Base-by-base conservation (phyloP, 2,113 vertebrate genomes). In the Perca flavescens region DNA sequence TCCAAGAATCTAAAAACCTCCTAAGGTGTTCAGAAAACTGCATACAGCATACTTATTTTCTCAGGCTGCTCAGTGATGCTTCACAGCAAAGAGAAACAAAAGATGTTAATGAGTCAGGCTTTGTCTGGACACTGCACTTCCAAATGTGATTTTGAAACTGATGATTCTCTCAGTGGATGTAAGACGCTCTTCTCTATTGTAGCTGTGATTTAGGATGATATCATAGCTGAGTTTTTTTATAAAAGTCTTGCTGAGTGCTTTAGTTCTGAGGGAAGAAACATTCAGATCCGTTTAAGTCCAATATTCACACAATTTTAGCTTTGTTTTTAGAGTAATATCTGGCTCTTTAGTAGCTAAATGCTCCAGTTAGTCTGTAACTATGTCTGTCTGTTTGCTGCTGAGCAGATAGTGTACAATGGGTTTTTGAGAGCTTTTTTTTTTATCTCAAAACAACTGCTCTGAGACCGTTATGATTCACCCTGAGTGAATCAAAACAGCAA, bases 21-120 rank as follows among this genome's bases (percentile, higher is more conserved):
- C 50, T 54, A 56, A 66, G 28, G 40, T 74, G 58, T 68, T 82
- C 70, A 85, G 57, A 66, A 90, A 85, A 71, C 11, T 77, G 79
- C 82, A 82, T 56, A 80, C 43, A 3, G 52, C 40, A 77, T 49
- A 34, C 74, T 80, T 80, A 56, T 72, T 84, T 77, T 65, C 40
- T 79, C 47, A 22, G 57, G 68, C 64, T 34, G 47, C 76, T 79
- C 62, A 69, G 67, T 57, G 67, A 76, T 57, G 71, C 2, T 28
- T 28, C 28, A 28, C 28, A 28, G 28, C 28, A 28, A 28, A 28
- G 28, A 28, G 58, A 70, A 72, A 69, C 70, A 60, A 65, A 83
- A 71, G 49, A 74, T 85, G 68, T 58, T 83, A 80, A 89, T 85
- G 68, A 87, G 75, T 62, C 57, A 34, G 22, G 8, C 66, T 62